These are phyloP conservation scores for Labrus mixtus DNA, from an alignment of 2,113 vertebrate species.

Conservation along the genomic window DNA sequence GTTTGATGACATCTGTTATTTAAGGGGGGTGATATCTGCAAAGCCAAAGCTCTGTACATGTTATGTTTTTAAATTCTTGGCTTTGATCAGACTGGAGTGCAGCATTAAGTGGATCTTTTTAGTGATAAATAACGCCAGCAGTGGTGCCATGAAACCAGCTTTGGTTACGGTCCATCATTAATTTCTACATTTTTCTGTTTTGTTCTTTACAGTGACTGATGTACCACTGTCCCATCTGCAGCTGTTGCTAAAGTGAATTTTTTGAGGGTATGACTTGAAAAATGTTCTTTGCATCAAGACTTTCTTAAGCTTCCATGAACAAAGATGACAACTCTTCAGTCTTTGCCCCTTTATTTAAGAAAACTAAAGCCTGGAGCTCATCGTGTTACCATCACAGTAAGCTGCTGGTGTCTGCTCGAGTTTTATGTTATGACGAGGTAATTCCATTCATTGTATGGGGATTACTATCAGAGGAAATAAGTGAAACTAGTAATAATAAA, in stretches of 20 bases:
- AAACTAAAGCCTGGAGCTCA: slow-evolving; percentile 20
- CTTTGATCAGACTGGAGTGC: slow-evolving; percentile 44
- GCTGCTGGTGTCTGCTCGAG: slow-evolving; percentile 26
- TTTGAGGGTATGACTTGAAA: slow-evolving; percentile 59
- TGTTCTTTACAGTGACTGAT: slow-evolving; percentile 70
- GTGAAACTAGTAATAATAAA: slow-evolving; percentile 3
- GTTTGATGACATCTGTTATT: slow-evolving; percentile 43
- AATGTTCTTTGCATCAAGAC: slow-evolving; percentile 53
- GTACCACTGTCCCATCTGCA: slow-evolving; percentile 61
- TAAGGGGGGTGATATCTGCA: slow-evolving; percentile 1
- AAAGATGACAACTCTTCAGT: slow-evolving; percentile 27
- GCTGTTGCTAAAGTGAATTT: slow-evolving; percentile 65
- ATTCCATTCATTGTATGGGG: slow-evolving; percentile 38
- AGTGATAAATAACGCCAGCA: slow-evolving; percentile 61
- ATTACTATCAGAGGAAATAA: slow-evolving; percentile 27
- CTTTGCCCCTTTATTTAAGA: slow-evolving; percentile 1
- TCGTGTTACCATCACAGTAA: slow-evolving; percentile 31
- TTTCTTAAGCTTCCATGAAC: slow-evolving; percentile 53
- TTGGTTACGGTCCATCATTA: slow-evolving; percentile 72
- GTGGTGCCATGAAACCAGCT: slow-evolving; percentile 65
- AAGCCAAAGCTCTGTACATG: slow-evolving; percentile 35
- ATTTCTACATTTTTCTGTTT: slow-evolving; percentile 59
- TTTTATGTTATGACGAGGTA: slow-evolving; percentile 12
- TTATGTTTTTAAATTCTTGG: slow-evolving; percentile 3
- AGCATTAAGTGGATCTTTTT: slow-evolving; percentile 49